Evolutionary conservation across 2,113 vertebrate genomes (phyloP).

Genomic region (Oryzias curvinotus): DNA sequence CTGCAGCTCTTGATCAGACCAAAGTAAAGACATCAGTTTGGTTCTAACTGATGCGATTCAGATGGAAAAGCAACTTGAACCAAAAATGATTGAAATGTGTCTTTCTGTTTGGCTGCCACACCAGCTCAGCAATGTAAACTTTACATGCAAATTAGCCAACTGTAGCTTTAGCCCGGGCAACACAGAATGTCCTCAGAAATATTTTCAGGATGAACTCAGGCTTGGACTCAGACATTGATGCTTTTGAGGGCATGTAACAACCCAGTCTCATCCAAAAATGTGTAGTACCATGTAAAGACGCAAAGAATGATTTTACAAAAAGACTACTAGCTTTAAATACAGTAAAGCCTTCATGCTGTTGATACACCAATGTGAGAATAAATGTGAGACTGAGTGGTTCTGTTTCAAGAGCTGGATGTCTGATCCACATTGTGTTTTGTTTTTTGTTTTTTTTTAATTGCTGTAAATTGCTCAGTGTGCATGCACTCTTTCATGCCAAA

Average conservation of each 20-base stretch:
- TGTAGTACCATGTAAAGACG: slow-evolving; percentile 15
- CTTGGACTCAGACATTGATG: slow-evolving; percentile 38
- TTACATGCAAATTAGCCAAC: slow-evolving; percentile 36
- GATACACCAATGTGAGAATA: slow-evolving; percentile 43
- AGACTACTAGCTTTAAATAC: slow-evolving; percentile 58
- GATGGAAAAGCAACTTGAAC: slow-evolving; percentile 32
- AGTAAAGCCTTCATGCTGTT: slow-evolving; percentile 22
- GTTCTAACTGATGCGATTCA: slow-evolving; percentile 80
- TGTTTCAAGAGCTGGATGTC: slow-evolving; percentile 92
- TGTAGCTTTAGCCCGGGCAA: slow-evolving; percentile 39
- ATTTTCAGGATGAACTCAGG: slow-evolving; percentile 46
- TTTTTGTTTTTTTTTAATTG: slow-evolving; percentile 41
- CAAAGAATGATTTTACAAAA: slow-evolving; percentile 7
- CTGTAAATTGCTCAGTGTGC: slow-evolving; percentile 32
- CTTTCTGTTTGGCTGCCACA: slow-evolving; percentile 41
- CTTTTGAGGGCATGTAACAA: slow-evolving; percentile 29
- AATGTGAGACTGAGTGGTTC: slow-evolving; percentile 78
- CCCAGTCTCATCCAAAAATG: neutral
- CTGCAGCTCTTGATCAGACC: slow-evolving; percentile 88
- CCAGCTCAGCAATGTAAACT: slow-evolving; percentile 57
- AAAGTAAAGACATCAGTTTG: slow-evolving; percentile 89
- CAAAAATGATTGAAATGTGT: slow-evolving; percentile 47
- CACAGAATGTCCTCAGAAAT: slow-evolving; percentile 47
- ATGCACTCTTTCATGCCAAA: slow-evolving; percentile 39
- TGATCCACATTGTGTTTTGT: slow-evolving; percentile 53